Evolutionary conservation across 2,888 invertebrate species (phyloP), one percentile per base, ranked within the genome.

Genomic region (Cryptosula pallasiana): DNA sequence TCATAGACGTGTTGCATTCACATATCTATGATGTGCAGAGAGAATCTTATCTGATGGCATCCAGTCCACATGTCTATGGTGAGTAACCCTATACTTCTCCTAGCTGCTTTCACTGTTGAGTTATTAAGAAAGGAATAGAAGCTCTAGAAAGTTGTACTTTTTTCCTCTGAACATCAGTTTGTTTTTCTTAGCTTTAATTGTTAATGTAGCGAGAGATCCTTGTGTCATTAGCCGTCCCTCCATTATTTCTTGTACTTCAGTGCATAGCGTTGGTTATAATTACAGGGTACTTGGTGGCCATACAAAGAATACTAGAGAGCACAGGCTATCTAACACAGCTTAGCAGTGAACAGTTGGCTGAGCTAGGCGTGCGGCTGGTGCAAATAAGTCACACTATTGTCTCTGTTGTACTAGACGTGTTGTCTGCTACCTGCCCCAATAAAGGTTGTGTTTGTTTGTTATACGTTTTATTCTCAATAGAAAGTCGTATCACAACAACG

Each of bases 241-340:
- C n/a, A n/a, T n/a, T n/a, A n/a, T n/a, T n/a, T n/a, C n/a, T n/a
- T n/a, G n/a, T n/a, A n/a, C n/a, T n/a, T n/a, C n/a, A n/a, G n/a
- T n/a, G n/a, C n/a, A n/a, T n/a, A n/a, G n/a, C n/a, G n/a, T n/a
- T n/a, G n/a, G n/a, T n/a, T n/a, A n/a, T n/a, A n/a, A 13, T 45
- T 45, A 16, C 45, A 63, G 63, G 63, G 3, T 63, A 63, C n/a
- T n/a, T 63, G 32, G 27, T 63, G 27, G 63, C 63, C 9, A 9
- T 63, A 2, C 20, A 27, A 32, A 20, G 27, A 9, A 32, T 63
- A 5, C 63, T 63, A 3, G 1, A 2, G 13, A 5, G 9, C 32
- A 63, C 63, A 32, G 32, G 13, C 32, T 63, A 63, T 32, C n/a
- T 63, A 32, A 25, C 29, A 16, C 3, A 5, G 5, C 63, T 63